phyloP scores from a whole-genome alignment of 2,113 vertebrate genomes.

The Ailurus styani region DNA sequence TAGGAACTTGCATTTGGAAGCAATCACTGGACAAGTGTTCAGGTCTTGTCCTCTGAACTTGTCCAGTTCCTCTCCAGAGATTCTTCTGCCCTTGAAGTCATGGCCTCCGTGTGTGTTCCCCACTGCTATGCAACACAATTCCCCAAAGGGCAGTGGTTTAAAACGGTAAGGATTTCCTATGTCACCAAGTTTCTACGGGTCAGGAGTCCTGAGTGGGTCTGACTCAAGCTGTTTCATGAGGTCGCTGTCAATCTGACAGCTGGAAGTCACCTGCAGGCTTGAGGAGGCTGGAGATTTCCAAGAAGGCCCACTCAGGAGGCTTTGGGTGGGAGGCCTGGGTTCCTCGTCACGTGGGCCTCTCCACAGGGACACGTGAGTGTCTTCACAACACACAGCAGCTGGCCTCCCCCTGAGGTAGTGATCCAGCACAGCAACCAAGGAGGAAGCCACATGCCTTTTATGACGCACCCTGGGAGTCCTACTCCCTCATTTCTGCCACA shows the following conservation, averaged over 20 bases:
- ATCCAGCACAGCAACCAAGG: neutral
- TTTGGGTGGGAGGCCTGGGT: neutral
- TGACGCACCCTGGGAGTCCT: neutral
- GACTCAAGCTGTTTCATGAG: neutral
- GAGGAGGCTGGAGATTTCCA: neutral
- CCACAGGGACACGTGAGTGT: neutral
- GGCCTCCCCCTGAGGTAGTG: neutral
- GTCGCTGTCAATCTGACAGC: neutral
- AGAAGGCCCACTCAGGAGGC: neutral
- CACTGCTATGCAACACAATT: neutral
- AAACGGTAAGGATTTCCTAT: neutral
- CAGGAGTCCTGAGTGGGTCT: neutral
- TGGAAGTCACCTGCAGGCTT: neutral
- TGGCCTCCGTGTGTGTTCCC: neutral
- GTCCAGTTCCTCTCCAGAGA: neutral
- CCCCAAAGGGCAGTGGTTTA: neutral
- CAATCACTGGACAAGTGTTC: neutral
- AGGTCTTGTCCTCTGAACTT: neutral
- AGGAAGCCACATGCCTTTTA: neutral
- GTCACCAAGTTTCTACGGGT: neutral
- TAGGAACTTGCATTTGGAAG: neutral
- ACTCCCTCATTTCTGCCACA: neutral
- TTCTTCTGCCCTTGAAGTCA: neutral
- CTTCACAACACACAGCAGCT: neutral
- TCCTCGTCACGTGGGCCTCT: neutral